Conservation (phyloP, 2,113 vertebrate species). For the Raja brachyura region DNA sequence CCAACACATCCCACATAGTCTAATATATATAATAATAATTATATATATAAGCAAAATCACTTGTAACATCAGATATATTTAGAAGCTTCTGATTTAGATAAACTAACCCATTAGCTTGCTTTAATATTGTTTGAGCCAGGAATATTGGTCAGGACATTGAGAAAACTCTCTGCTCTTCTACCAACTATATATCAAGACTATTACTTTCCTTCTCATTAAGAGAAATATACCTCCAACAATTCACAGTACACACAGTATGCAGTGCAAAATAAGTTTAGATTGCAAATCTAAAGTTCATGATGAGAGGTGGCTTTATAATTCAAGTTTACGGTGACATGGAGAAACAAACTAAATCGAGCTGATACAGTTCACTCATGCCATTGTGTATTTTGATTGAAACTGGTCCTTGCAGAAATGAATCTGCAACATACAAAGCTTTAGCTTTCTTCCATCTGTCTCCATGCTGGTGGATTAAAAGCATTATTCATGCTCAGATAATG, state of each 20-base stretch:
- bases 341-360: neutral
- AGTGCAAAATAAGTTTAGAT: neutral
- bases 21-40: no score
- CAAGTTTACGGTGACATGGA: neutral
- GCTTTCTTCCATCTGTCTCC: neutral
- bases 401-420: neutral
- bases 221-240: neutral
- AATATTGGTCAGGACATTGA: neutral
- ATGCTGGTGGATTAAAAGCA: neutral
- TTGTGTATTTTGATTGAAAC: neutral
- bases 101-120: neutral
- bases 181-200: neutral
- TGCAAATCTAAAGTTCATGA: neutral
- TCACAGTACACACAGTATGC: neutral
- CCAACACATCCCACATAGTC: no score
- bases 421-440: neutral
- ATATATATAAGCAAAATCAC: neutral
- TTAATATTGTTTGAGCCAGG: neutral
- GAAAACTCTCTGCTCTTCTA: neutral
- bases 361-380: neutral
- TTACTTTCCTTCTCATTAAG: neutral
- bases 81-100: neutral
- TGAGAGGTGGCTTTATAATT: neutral
- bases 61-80: neutral
- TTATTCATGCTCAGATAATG: no score